Evolutionary conservation across 2,113 vertebrate species (phyloP).

Genomic region (Stictonetta naevosa): DNA sequence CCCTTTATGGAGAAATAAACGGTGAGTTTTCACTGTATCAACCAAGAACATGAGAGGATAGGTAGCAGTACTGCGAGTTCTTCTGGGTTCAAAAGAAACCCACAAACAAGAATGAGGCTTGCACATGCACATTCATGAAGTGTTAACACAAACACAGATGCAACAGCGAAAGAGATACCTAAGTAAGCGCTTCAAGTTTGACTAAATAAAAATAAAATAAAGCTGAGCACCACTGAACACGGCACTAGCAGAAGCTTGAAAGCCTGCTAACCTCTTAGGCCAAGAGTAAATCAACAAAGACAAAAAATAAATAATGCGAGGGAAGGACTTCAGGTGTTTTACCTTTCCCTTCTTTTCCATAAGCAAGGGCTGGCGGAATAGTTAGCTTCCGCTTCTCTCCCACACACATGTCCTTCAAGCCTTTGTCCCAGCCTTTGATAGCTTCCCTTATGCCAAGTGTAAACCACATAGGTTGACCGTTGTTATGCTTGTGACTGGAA

Average conservation of each 20-base stretch:
- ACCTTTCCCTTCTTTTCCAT: constrained; percentile 98
- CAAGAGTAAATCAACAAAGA: not conserved
- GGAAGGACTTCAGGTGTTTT: not conserved
- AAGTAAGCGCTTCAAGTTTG: not conserved
- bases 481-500: constrained; percentile 86
- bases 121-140: not conserved
- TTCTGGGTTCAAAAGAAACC: not conserved
- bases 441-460: constrained; percentile 91
- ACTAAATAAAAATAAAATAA: not conserved
- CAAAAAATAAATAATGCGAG: not conserved
- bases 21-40: not conserved
- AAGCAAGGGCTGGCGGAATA: constrained; percentile 88
- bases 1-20: not conserved
- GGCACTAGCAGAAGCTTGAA: not conserved
- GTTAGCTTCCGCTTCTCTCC: constrained; percentile 92
- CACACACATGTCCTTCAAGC: constrained; percentile 90
- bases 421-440: constrained; percentile 94
- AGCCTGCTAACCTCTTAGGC: not conserved
- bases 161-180: not conserved
- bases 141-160: not conserved
- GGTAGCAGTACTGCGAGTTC: not conserved
- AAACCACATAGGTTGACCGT: constrained; percentile 94
- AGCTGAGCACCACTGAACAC: not conserved
- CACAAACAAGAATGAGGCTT: not conserved
- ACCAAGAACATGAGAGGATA: not conserved